Conservation (phyloP, 2,888 invertebrate species). For the Campopleginae sp. region DNA sequence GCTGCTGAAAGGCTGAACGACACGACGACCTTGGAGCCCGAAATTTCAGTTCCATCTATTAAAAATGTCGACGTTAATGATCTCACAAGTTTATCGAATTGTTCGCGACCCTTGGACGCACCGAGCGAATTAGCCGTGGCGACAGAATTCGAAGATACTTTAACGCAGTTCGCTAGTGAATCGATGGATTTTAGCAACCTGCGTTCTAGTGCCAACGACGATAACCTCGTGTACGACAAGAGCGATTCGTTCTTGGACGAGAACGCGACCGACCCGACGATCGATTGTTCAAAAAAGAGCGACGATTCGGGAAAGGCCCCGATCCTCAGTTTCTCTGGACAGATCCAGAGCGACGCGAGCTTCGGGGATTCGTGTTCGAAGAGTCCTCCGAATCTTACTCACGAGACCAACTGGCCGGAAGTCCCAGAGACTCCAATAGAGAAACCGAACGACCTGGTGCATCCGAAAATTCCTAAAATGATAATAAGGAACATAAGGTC, state of each 20-base stretch:
- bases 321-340: conserved; percentile 66
- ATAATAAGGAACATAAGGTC: conserved; percentile 81
- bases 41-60: conserved; percentile 11
- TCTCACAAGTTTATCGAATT: conserved; percentile 53
- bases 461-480: conserved; percentile 83
- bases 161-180: conserved; percentile 66
- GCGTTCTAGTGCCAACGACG: neutral
- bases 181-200: conserved; percentile 62
- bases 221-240: conserved; percentile 28
- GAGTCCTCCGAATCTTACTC: conserved; percentile 61
- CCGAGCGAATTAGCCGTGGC: conserved; percentile 47
- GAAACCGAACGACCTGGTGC: conserved; percentile 59
- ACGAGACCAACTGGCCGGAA: conserved; percentile 72
- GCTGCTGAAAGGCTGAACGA: neutral
- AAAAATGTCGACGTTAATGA: conserved; percentile 51
- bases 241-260: conserved; percentile 50
- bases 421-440: conserved; percentile 75
- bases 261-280: conserved; percentile 35
- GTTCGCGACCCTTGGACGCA: conserved; percentile 21
- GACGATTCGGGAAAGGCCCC: conserved; percentile 46
- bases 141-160: conserved; percentile 60
- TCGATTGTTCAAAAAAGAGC: conserved; percentile 43
- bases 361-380: conserved; percentile 38
- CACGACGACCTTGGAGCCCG: neutral
- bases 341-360: conserved; percentile 51